Conservation (phyloP, 2,888 invertebrate species). For the Euzophera pinguis region DNA sequence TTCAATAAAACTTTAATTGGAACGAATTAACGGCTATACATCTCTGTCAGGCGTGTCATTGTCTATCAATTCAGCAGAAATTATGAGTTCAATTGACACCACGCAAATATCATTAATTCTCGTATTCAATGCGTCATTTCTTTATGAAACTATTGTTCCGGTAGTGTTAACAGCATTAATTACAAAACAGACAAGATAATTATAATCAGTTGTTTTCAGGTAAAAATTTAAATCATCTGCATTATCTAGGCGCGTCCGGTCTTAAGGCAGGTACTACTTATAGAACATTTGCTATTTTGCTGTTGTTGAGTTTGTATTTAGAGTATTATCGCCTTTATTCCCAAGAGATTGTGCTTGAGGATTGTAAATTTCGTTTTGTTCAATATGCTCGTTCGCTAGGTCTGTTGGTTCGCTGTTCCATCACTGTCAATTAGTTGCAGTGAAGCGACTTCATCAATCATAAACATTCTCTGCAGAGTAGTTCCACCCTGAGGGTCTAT, state of each 20-base stretch:
- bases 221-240: slow-evolving; percentile 34
- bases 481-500: slow-evolving; percentile 57
- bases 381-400: slow-evolving; percentile 38
- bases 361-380: slow-evolving; percentile 22
- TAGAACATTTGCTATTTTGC: slow-evolving; percentile 17
- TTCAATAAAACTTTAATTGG: slow-evolving; percentile 19
- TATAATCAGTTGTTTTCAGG: slow-evolving; percentile 40
- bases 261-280: slow-evolving; percentile 39
- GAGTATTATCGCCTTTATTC: slow-evolving; percentile 33
- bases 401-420: slow-evolving; percentile 62
- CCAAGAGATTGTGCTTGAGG: slow-evolving; percentile 24
- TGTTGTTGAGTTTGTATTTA: slow-evolving; percentile 14
- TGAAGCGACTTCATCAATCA: slow-evolving; percentile 74
- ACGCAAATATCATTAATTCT: slow-evolving; percentile 13
- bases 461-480: slow-evolving; percentile 47
- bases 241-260: slow-evolving; percentile 45
- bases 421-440: slow-evolving; percentile 77
- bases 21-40: slow-evolving; percentile 22
- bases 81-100: slow-evolving; percentile 13
- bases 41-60: slow-evolving; percentile 17
- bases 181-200: slow-evolving; percentile 26
- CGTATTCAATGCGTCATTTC: slow-evolving; percentile 1
- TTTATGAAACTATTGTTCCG: slow-evolving; percentile 2
- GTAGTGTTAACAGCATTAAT: slow-evolving; percentile 7
- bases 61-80: slow-evolving; percentile 15